Evolutionary conservation across 2,797 vertebrate genomes (phyloP), one percentile per base, ranked within the genome.

Genomic region (Atherinosoma microstoma): DNA sequence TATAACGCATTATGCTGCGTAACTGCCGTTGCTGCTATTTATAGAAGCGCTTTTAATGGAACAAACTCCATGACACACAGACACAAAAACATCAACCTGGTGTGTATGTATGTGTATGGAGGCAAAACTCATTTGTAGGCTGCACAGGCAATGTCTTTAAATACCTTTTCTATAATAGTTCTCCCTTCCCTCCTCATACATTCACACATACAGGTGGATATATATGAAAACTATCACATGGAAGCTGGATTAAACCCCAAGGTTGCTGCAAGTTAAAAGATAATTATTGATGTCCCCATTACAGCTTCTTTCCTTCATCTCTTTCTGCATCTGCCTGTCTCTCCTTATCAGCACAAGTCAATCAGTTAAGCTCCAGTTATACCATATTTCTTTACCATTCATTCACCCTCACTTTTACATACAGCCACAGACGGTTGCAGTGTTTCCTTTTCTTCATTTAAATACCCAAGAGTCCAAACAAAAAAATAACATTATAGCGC

Each of bases 1-100:
- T 88, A 85, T 92, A 93, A 92, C 77, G 5, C 84, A 72, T 88
- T 89, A 85, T 56, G 79, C 85, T 76, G 87, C 68, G 78, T 79
- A 59, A 78, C 79, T 69, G 82, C 74, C 63, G 54, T 80, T 40
- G 78, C 58, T 69, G 84, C 87, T 94, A 93, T 92, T 92, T 85
- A 75, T 92, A 89, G 91, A 80, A 82, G 36, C 30, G 38, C 80
- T 88, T 87, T 27, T 89, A 85, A 91, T 78, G 88, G 75, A 85
- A 69, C 80, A 80, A 73, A 82, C 67, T 47, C 61, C 34, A 34
- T 85, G 87, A 88, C 90, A 93, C 84, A 89, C 79, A 90, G 86
- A 91, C 91, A 90, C 88, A 88, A 82, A 88, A 83, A 87, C 86
- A 84, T 75, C 86, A 78, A 80, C 74, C 74, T 75, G 58, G 69